These are phyloP conservation scores for Drosophila ohnishii DNA, from an alignment of 1,140 invertebrate genomes.

Conservation along the genomic window DNA sequence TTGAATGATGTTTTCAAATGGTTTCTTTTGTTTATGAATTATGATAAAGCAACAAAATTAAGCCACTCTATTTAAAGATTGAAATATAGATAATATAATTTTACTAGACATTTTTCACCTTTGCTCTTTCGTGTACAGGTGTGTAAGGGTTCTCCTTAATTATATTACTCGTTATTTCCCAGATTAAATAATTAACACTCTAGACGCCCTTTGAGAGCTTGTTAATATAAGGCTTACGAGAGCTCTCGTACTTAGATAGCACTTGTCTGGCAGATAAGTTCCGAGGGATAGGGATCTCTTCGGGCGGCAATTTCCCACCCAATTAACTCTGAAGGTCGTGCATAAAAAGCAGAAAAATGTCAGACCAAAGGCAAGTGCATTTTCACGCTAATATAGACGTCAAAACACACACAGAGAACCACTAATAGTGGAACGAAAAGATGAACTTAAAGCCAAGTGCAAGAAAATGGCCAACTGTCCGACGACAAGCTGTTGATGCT, in stretches of 20 bases:
- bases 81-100: neutral
- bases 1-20: neutral
- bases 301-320: neutral
- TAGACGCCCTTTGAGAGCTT: slow-evolving; percentile 1
- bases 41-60: neutral
- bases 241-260: neutral
- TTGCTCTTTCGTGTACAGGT: neutral
- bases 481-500: neutral
- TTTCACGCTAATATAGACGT: slow-evolving; percentile 29
- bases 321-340: slow-evolving; percentile 23
- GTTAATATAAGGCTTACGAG: slow-evolving; percentile 9
- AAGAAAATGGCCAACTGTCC: slow-evolving; percentile 23
- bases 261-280: slow-evolving; percentile 13
- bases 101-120: neutral
- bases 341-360: neutral
- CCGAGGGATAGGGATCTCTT: slow-evolving; percentile 1
- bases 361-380: slow-evolving; percentile 23
- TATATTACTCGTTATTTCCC: neutral
- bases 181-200: slow-evolving; percentile 10
- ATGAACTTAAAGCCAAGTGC: slow-evolving; percentile 7
- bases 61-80: too few relatives aligned
- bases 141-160: neutral
- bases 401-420: slow-evolving; percentile 5
- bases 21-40: neutral
- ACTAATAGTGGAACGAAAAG: neutral